Evolutionary conservation across 2,797 vertebrate genomes (phyloP).

Genomic region (Cryptoblepharus egeriae): DNA sequence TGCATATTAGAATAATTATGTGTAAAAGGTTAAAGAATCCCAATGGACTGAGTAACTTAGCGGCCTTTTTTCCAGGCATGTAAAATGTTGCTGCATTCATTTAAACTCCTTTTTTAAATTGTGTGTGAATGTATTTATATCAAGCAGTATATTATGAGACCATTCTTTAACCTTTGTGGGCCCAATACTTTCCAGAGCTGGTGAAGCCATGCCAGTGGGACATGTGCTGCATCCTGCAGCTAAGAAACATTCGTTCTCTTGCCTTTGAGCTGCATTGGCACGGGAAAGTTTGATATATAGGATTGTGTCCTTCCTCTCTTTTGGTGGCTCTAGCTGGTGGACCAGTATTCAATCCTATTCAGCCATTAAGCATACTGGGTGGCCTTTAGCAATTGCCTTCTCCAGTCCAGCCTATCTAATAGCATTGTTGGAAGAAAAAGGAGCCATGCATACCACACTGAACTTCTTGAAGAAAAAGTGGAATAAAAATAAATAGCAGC

Average conservation of each 20-base stretch:
- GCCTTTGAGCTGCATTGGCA: too few species aligned
- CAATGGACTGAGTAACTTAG: background rate
- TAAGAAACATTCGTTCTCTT: too few species aligned
- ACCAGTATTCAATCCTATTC: background rate
- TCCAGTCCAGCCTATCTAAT: background rate
- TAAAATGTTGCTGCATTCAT: background rate
- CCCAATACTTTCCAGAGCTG: too few species aligned
- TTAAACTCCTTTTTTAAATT: background rate
- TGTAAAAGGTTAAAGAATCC: background rate
- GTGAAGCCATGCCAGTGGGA: too few species aligned
- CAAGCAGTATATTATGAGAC: background rate
- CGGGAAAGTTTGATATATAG: too few species aligned
- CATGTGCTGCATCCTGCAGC: too few species aligned
- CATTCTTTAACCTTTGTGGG: background rate
- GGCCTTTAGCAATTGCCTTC: background rate
- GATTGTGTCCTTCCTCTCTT: too few species aligned
- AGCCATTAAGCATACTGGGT: background rate
- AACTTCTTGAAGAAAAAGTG: background rate
- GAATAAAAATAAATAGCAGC: background rate
- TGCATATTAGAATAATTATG: constrained; percentile 20
- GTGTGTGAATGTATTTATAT: background rate
- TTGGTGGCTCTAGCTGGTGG: too few species aligned
- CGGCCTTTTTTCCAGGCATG: background rate
- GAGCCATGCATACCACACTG: background rate
- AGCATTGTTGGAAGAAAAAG: background rate